Evolutionary conservation across 2,888 invertebrate genomes (phyloP).

Genomic region (Drosophila pseudotalamancana): DNA sequence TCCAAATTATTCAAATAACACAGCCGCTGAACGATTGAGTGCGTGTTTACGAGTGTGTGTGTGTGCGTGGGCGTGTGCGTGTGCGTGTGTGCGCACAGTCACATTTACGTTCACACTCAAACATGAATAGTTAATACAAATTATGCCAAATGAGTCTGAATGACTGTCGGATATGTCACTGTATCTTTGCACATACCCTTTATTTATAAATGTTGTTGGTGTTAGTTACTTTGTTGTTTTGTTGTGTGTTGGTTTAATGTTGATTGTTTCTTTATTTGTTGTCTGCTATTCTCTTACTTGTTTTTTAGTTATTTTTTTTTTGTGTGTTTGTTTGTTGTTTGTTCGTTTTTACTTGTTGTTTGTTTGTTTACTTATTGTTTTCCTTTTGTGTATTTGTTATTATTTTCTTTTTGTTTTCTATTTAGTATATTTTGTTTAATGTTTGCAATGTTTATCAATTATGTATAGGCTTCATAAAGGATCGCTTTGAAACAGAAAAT

Average conservation of each 20-base stretch:
- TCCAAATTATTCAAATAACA: conserved; percentile 73
- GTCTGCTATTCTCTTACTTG: no score
- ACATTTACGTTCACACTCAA: conserved; percentile 14
- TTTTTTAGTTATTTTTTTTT: no score
- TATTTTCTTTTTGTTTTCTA: no score
- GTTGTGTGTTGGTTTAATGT: no score
- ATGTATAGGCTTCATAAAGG: no score
- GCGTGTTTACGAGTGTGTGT: conserved; percentile 3
- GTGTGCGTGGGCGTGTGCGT: conserved; percentile 11
- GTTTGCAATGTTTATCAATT: no score
- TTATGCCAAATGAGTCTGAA: conserved; percentile 35
- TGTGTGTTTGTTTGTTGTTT: background rate
- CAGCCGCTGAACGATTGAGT: conserved; percentile 9
- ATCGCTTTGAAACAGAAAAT: no score
- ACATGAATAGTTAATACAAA: conserved; percentile 75
- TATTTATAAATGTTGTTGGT: background rate
- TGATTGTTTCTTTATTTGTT: background rate
- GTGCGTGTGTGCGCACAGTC: conserved; percentile 11
- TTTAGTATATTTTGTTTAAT: no score
- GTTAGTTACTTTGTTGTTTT: background rate
- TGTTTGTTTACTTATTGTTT: no score
- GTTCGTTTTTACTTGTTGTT: background rate
- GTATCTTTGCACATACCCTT: conserved; percentile 9
- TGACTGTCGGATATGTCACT: conserved; percentile 19
- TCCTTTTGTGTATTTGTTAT: no score